Percentiles rank a stretch among this genome's conserved stretches.
These are phyloP conservation scores for Paraplagusia blochii DNA, from an alignment of 2,113 vertebrate species.

Conservation along the genomic window DNA sequence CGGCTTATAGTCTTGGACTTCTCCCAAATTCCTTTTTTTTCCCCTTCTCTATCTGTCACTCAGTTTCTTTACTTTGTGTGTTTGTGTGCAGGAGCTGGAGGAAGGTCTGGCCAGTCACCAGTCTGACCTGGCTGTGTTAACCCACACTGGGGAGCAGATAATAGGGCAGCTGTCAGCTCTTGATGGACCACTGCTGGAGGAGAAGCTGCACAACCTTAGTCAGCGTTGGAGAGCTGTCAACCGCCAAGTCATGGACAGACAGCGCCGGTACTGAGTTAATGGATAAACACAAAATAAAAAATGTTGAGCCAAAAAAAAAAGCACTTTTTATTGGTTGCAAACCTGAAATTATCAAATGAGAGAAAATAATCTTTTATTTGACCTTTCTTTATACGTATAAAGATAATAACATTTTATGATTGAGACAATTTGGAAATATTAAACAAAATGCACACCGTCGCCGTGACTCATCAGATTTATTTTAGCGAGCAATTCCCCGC, in stretches of 20 bases:
- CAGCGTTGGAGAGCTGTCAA: constrained; percentile 80
- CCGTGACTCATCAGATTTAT: background rate
- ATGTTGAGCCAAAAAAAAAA: too few species aligned
- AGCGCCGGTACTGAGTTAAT: constrained; percentile 76
- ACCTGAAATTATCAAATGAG: too few species aligned
- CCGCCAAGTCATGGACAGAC: constrained; percentile 75
- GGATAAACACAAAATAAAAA: background rate
- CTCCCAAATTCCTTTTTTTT: background rate
- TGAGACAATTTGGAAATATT: too few species aligned
- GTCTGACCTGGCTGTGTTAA: constrained; percentile 72
- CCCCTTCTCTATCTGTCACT: background rate
- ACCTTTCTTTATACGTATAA: too few species aligned
- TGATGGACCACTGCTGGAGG: constrained; percentile 83
- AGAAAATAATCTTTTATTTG: too few species aligned
- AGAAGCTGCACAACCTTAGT: constrained; percentile 81
- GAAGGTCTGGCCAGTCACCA: constrained; percentile 84
- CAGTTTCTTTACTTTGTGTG: background rate
- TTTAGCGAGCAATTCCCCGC: constrained; percentile 4
- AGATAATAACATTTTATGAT: too few species aligned
- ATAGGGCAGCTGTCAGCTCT: constrained; percentile 81
- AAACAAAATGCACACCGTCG: background rate
- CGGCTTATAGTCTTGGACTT: constrained; percentile 24
- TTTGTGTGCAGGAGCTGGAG: constrained; percentile 82
- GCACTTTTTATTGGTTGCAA: too few species aligned
- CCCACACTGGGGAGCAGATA: constrained; percentile 82